Conservation (phyloP, 2,888 invertebrate genomes). For the Arge pagana region DNA sequence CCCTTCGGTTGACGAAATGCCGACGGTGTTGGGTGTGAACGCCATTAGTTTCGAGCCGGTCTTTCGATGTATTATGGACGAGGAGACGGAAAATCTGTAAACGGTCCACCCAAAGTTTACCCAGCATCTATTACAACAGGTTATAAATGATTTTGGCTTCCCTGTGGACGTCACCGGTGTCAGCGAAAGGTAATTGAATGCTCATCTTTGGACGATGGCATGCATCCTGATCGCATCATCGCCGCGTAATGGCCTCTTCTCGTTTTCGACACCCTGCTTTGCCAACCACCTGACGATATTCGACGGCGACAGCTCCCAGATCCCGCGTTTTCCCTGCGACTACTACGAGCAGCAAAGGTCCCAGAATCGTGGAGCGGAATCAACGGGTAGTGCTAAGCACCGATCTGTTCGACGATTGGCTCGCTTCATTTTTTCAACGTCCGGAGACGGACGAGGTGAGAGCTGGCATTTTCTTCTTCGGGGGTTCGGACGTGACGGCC, state of each 20-base stretch:
- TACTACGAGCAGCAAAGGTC: no score
- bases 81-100: conserved; percentile 55
- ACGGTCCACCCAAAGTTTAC: conserved; percentile 41
- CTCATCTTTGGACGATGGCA: conserved; percentile 38
- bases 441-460: background rate
- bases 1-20: conserved; percentile 1
- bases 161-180: conserved; percentile 48
- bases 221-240: background rate
- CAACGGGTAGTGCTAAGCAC: no score
- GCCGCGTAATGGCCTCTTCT: no score
- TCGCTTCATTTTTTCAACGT: background rate
- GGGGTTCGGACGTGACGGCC: conserved; percentile 9
- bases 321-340: no score
- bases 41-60: conserved; percentile 32
- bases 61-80: conserved; percentile 45
- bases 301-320: no score
- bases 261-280: no score
- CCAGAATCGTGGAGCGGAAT: no score
- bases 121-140: conserved; percentile 48
- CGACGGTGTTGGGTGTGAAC: conserved; percentile 20
- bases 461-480: conserved; percentile 13
- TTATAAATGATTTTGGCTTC: conserved; percentile 53
- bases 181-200: conserved; percentile 53
- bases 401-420: no score
- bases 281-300: no score